Evolutionary conservation across 2,797 vertebrate species (phyloP).

Genomic region (Pelobates cultripes): DNA sequence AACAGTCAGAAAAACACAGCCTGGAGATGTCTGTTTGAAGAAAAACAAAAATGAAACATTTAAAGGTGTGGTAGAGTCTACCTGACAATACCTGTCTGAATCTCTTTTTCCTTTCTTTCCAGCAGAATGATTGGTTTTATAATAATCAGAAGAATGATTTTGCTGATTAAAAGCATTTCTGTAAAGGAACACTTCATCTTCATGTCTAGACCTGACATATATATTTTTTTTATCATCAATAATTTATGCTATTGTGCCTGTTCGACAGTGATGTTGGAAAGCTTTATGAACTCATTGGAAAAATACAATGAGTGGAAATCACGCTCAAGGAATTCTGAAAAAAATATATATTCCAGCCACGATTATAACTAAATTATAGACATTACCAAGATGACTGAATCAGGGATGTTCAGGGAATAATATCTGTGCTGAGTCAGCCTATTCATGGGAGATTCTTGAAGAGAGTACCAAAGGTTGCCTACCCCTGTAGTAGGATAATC

Average conservation of each 20-base stretch:
- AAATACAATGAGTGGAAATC: too few relatives aligned
- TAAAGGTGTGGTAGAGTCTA: neutral
- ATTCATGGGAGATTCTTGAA: too few relatives aligned
- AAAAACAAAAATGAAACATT: neutral
- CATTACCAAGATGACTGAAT: too few relatives aligned
- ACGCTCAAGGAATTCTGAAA: too few relatives aligned
- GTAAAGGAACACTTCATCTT: neutral
- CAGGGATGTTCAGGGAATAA: too few relatives aligned
- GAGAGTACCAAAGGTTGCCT: too few relatives aligned
- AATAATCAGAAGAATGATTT: neutral
- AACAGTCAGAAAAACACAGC: constrained; percentile 46
- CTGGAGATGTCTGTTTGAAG: constrained; percentile 32
- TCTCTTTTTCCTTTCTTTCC: neutral
- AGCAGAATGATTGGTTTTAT: neutral
- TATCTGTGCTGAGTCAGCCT: too few relatives aligned
- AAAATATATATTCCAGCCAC: too few relatives aligned
- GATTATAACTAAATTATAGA: too few relatives aligned
- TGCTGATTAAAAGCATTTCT: neutral
- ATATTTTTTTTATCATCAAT: neutral
- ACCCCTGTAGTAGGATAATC: too few relatives aligned
- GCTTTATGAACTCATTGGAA: too few relatives aligned
- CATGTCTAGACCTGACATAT: neutral
- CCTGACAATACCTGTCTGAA: neutral
- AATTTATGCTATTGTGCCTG: neutral
- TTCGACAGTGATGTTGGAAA: neutral